phyloP scores from a whole-genome alignment of 1,140 invertebrate species.

The Ceratoteleas bidentatus region DNA sequence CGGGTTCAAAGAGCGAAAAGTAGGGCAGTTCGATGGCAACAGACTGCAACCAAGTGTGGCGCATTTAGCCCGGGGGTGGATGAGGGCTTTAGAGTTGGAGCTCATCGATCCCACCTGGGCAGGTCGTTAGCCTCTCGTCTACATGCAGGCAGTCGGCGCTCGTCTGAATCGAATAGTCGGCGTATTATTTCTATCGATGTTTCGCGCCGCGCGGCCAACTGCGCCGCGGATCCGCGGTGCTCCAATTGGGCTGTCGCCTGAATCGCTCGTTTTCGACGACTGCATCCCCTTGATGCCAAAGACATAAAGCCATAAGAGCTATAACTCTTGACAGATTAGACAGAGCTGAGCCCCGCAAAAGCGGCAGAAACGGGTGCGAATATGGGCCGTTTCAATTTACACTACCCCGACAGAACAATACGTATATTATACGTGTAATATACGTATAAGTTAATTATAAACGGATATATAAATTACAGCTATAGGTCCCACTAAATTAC shows the following conservation, averaged over 20 bases:
- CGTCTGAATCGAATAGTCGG: slow-evolving; percentile 51
- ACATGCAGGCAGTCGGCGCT: slow-evolving; percentile 31
- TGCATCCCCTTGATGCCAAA: slow-evolving; percentile 29
- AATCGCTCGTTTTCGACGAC: slow-evolving; percentile 46
- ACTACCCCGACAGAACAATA: no score
- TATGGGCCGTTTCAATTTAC: no score
- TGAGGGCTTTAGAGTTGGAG: slow-evolving; percentile 63
- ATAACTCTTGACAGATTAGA: no score
- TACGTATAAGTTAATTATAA: no score
- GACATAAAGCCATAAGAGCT: slow-evolving; percentile 19
- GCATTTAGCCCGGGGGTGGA: slow-evolving; percentile 46
- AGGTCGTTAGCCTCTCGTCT: slow-evolving; percentile 62
- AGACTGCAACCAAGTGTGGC: slow-evolving; percentile 59
- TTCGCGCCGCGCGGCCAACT: slow-evolving; percentile 17
- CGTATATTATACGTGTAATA: no score
- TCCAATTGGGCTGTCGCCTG: slow-evolving; percentile 32
- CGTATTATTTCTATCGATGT: slow-evolving; percentile 64
- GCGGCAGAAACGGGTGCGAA: no score
- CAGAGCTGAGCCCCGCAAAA: no score
- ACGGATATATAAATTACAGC: no score
- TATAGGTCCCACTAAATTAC: no score
- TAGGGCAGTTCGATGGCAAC: slow-evolving; percentile 63
- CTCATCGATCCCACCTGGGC: slow-evolving; percentile 65
- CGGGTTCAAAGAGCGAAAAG: slow-evolving; percentile 55
- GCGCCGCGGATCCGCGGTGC: slow-evolving; percentile 22